phyloP scores from a whole-genome alignment of 2,797 vertebrate species.

The Nannoperca obscura region DNA sequence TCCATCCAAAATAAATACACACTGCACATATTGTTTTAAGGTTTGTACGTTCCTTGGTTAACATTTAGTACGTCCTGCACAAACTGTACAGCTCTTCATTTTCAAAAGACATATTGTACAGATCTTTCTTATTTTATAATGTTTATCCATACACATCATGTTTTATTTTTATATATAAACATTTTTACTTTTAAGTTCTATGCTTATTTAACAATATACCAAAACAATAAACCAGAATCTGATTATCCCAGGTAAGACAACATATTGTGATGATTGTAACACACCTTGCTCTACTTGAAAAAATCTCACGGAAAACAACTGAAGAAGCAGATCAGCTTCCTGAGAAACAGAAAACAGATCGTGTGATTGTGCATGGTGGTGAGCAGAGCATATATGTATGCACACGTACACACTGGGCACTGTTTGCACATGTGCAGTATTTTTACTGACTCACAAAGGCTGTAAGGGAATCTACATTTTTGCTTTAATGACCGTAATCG shows the following conservation, averaged over 20 bases:
- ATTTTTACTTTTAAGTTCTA: no score
- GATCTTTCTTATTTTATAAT: no score
- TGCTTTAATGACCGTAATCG: background rate
- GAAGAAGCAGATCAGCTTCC: conserved; percentile 20
- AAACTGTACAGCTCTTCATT: no score
- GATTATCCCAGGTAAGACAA: background rate
- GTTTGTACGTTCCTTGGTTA: no score
- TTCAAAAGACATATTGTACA: no score
- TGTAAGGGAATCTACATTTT: background rate
- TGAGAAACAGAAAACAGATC: conserved; percentile 48
- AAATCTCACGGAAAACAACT: conserved; percentile 18
- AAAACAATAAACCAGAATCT: no score
- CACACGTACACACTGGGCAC: background rate
- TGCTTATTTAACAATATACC: no score
- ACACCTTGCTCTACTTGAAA: background rate
- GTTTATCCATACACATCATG: no score
- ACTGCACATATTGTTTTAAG: no score
- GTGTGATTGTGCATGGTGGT: conserved; percentile 30
- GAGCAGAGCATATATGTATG: background rate
- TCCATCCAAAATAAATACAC: background rate
- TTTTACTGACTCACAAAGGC: conserved; percentile 2
- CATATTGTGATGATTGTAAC: background rate
- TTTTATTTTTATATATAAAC: no score
- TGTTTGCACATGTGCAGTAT: conserved; percentile 22
- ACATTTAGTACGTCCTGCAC: no score